Conservation (phyloP, 2,888 invertebrate genomes). For the Drosophila parthenogenetica region DNA sequence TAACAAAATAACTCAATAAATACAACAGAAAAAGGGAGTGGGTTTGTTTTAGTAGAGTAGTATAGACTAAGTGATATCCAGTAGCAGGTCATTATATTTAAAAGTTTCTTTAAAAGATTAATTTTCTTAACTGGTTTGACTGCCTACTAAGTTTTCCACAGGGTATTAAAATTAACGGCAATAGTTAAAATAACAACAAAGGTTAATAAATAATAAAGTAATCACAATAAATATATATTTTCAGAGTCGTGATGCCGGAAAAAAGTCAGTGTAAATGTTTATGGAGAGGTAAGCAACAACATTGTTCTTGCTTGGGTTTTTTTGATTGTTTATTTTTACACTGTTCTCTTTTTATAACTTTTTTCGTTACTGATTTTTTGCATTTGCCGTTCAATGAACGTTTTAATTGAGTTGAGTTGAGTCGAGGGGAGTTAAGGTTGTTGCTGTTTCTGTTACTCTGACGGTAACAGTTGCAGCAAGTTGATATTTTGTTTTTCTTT, state of each 20-base stretch:
- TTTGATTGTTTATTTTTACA: constrained; percentile 24
- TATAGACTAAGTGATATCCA: background rate
- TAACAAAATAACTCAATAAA: constrained; percentile 22
- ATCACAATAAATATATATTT: constrained; percentile 51
- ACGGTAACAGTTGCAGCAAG: constrained; percentile 21
- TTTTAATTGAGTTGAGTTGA: constrained; percentile 70
- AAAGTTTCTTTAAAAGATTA: background rate
- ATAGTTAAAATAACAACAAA: constrained; percentile 9
- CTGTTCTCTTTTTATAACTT: background rate
- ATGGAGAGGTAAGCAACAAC: constrained; percentile 51
- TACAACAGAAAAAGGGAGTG: constrained; percentile 18
- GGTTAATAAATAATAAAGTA: constrained; percentile 55
- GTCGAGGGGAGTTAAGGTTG: constrained; percentile 6
- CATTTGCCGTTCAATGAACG: constrained; percentile 43
- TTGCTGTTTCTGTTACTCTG: constrained; percentile 31
- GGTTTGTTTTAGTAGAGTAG: background rate
- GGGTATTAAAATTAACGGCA: constrained; percentile 18
- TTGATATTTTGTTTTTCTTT: constrained; percentile 58
- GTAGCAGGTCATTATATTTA: no score
- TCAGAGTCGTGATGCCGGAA: constrained; percentile 19
- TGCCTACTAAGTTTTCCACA: background rate
- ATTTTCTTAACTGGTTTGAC: no score
- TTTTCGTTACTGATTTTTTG: constrained; percentile 6
- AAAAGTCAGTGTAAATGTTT: constrained; percentile 39
- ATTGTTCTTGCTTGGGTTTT: constrained; percentile 39